Conservation (phyloP, 2,888 invertebrate species). For the Megamerina dolium region DNA sequence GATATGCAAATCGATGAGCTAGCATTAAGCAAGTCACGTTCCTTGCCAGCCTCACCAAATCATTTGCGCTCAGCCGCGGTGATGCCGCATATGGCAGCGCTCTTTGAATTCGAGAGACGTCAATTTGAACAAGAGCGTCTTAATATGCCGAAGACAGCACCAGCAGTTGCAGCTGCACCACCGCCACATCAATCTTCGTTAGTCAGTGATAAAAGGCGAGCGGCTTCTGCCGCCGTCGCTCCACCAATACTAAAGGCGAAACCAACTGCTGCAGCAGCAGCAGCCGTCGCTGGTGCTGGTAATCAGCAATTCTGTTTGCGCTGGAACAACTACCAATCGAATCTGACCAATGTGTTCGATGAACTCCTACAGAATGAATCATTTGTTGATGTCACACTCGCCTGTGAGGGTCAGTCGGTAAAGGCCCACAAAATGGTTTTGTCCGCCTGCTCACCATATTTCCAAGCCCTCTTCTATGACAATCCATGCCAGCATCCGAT, state of each 20-base stretch:
- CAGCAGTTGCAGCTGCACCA: too few species aligned
- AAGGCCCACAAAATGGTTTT: constrained; percentile 92
- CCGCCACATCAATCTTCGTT: neutral
- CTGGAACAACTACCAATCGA: constrained; percentile 91
- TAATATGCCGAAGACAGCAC: too few species aligned
- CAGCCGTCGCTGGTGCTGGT: constrained; percentile 11
- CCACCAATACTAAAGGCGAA: constrained; percentile 8
- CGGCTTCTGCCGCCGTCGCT: neutral
- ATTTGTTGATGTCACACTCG: constrained; percentile 86
- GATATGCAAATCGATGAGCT: constrained; percentile 29
- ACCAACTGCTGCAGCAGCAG: neutral
- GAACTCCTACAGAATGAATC: constrained; percentile 82
- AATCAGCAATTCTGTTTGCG: constrained; percentile 80
- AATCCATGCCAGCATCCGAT: constrained; percentile 92
- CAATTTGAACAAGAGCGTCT: too few species aligned
- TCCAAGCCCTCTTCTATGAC: constrained; percentile 83
- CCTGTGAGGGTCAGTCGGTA: constrained; percentile 84
- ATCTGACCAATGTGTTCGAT: constrained; percentile 74
- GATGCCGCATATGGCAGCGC: constrained; percentile 25
- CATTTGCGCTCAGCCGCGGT: constrained; percentile 18
- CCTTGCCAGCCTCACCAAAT: constrained; percentile 41
- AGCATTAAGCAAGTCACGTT: constrained; percentile 39
- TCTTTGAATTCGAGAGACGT: constrained; percentile 34
- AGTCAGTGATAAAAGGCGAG: neutral
- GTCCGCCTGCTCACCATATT: constrained; percentile 90